Evolutionary conservation across 2,113 vertebrate species (phyloP).

Genomic region (Mesocricetus auratus): DNA sequence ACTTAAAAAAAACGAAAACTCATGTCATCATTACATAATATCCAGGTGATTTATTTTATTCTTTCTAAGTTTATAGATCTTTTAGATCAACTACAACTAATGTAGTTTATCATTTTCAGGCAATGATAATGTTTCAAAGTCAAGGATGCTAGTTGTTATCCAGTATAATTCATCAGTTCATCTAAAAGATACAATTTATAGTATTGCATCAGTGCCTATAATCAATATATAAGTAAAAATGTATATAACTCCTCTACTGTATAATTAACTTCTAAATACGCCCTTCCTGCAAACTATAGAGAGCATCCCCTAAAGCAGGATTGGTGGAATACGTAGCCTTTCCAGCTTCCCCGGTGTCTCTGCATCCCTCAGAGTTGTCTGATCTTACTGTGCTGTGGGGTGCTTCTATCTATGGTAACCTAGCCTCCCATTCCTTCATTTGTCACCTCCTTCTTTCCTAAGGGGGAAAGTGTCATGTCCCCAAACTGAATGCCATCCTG

Average conservation of each 20-base stretch:
- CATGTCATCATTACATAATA: not conserved
- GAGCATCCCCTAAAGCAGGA: not conserved
- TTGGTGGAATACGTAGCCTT: not conserved
- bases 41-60: slow-evolving; percentile 5
- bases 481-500: slow-evolving; percentile 41
- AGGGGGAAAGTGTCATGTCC: slow-evolving; percentile 16
- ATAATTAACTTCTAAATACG: not conserved
- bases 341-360: not conserved
- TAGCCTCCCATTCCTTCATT: not conserved
- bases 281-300: not conserved
- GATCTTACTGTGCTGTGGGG: not conserved
- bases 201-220: not conserved
- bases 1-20: not conserved
- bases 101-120: not conserved
- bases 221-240: not conserved
- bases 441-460: not conserved
- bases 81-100: slow-evolving; percentile 13
- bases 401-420: not conserved
- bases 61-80: not conserved
- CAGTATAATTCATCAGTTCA: not conserved
- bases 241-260: not conserved
- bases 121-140: not conserved
- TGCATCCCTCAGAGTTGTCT: not conserved
- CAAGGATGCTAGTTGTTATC: not conserved
- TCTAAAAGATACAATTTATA: not conserved